Evolutionary conservation across 1,140 invertebrate genomes (phyloP), one percentile per base, ranked within the genome.

Genomic region (Solenopsis fugax): DNA sequence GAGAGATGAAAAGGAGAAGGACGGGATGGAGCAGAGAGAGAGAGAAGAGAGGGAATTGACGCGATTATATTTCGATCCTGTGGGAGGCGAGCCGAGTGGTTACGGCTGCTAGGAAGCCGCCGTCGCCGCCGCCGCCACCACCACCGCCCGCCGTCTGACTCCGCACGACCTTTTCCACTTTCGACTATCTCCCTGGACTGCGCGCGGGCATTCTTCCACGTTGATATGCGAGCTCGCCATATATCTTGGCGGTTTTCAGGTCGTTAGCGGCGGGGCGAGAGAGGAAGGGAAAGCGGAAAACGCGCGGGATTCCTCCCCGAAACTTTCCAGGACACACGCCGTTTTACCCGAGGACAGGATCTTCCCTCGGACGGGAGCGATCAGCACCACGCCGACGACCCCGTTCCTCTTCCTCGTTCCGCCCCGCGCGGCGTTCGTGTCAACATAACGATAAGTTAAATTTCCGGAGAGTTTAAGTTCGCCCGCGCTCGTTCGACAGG

Each of bases 91-190:
- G 65, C 18, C 80, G 80, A 60, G 67, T 82, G 73, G 80, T 72
- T 56, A 72, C 52, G 52, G 21, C 34, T 50, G 78, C 52, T 45
- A 12, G 67, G 18, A 82, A 82, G 67, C 37, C 52, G 41, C 41
- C 67, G 80, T 37, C 37, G 67, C 37, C 60, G 12, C 52, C 34
- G 48, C 48, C n/a, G 64, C 29, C 29, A 2, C 2, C 29, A 2
- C 29, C 29, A 29, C 29, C 29, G 29, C 29, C 29, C 29, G 37
- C 37, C 52, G 80, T 82, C 80, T 82, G 80, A 82, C 80, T 82
- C 67, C 41, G 80, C 80, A 58, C 80, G 80, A 82, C 80, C 80
- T 73, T 82, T 82, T 82, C 80, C 69, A 82, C 80, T 82, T 82
- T 82, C 80, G 54, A 48, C 67, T 82, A 82, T 82, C 80, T 82